Percentiles rank a stretch among this genome's conserved stretches.
Conservation (phyloP, 2,888 invertebrate genomes). For the Cantharis lateralis region DNA sequence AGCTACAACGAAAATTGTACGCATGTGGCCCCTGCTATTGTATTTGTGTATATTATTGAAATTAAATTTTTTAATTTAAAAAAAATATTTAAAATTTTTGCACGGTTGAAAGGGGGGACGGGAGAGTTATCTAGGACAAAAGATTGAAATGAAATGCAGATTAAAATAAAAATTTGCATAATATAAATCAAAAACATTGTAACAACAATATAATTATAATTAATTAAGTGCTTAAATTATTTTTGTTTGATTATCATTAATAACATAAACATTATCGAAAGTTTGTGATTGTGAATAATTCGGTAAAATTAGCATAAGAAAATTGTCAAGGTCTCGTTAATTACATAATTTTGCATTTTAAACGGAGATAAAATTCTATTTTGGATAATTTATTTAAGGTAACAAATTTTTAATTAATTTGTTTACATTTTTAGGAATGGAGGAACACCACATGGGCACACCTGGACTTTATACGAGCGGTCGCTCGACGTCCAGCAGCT, state of each 20-base stretch:
- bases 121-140: too few relatives aligned
- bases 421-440: conserved; percentile 45
- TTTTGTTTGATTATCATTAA: neutral
- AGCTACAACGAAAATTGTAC: too few relatives aligned
- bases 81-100: too few relatives aligned
- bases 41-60: too few relatives aligned
- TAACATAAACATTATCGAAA: neutral
- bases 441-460: conserved; percentile 49
- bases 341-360: conserved; percentile 1
- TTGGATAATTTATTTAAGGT: neutral
- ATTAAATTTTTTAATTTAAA: too few relatives aligned
- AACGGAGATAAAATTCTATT: neutral
- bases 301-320: neutral
- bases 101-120: too few relatives aligned
- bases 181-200: too few relatives aligned
- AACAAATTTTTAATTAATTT: neutral
- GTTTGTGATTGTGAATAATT: neutral
- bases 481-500: conserved; percentile 58
- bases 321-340: neutral
- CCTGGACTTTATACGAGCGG: conserved; percentile 58
- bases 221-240: neutral
- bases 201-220: neutral
- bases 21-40: too few relatives aligned
- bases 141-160: too few relatives aligned
- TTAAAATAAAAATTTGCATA: too few relatives aligned